These are phyloP conservation scores for Petaurus breviceps DNA, from an alignment of 2,113 vertebrate genomes.

Conservation along the genomic window DNA sequence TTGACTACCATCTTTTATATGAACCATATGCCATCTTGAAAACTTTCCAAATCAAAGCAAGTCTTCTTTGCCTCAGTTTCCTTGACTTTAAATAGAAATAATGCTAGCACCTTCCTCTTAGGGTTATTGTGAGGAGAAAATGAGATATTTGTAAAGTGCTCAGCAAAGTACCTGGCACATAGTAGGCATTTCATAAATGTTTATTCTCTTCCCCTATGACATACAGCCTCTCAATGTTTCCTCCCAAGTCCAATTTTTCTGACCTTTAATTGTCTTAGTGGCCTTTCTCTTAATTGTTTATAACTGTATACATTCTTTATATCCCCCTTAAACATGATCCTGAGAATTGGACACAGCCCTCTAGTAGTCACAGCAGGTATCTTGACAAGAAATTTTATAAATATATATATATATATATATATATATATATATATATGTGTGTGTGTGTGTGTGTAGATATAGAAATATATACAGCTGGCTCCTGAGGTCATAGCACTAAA, in stretches of 20 bases:
- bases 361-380: neutral
- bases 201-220: neutral
- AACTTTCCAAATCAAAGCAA: neutral
- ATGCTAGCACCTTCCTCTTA: neutral
- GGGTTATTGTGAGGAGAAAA: neutral
- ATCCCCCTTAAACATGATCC: neutral
- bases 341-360: neutral
- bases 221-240: neutral
- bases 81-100: neutral
- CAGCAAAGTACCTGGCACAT: neutral
- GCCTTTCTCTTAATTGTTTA: neutral
- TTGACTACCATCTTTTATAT: neutral
- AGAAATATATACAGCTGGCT: neutral
- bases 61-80: neutral
- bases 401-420: too few species aligned
- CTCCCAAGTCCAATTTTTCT: neutral
- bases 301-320: neutral
- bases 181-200: constrained; percentile 10
- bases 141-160: neutral
- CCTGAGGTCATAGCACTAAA: neutral
- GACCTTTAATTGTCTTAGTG: neutral
- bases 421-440: too few species aligned
- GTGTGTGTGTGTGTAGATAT: too few species aligned
- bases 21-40: neutral
- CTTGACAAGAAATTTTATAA: too few species aligned